Conservation (phyloP, 1,140 invertebrate genomes). For the Wiebesia pumilae region DNA sequence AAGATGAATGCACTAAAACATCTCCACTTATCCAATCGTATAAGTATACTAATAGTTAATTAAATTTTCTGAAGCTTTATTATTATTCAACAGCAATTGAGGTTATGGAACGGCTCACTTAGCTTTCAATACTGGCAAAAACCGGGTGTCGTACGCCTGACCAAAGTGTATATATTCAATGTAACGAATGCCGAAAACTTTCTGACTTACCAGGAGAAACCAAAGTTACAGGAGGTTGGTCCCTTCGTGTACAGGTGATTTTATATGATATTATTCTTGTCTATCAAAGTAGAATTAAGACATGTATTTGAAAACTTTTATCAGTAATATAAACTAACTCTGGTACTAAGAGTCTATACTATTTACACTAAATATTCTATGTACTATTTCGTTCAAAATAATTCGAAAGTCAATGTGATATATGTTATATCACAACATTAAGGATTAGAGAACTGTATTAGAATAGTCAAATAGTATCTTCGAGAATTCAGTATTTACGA, state of each 20-base stretch:
- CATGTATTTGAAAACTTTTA: too few species aligned
- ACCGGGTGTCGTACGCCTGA: constrained; percentile 89
- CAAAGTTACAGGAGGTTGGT: constrained; percentile 86
- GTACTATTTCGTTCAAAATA: too few species aligned
- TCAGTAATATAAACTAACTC: too few species aligned
- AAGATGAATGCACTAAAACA: not conserved
- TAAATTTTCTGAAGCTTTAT: constrained; percentile 34
- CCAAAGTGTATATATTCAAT: constrained; percentile 93
- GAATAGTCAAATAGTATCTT: too few species aligned
- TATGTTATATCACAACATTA: too few species aligned
- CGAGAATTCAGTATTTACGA: too few species aligned
- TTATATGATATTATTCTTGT: not conserved
- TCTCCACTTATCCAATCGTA: constrained; percentile 24
- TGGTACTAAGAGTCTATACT: too few species aligned
- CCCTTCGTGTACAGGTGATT: constrained; percentile 90
- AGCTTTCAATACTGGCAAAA: constrained; percentile 95
- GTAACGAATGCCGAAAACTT: constrained; percentile 90
- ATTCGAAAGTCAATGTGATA: too few species aligned
- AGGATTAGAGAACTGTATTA: too few species aligned
- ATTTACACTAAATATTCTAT: too few species aligned
- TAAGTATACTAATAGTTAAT: not conserved
- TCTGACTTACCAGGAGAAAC: constrained; percentile 85
- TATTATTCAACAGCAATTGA: constrained; percentile 82
- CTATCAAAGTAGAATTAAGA: not conserved
- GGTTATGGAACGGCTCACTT: constrained; percentile 87